Evolutionary conservation across 1,140 invertebrate genomes (phyloP).

Genomic region (Gonioctena quinquepunctata): DNA sequence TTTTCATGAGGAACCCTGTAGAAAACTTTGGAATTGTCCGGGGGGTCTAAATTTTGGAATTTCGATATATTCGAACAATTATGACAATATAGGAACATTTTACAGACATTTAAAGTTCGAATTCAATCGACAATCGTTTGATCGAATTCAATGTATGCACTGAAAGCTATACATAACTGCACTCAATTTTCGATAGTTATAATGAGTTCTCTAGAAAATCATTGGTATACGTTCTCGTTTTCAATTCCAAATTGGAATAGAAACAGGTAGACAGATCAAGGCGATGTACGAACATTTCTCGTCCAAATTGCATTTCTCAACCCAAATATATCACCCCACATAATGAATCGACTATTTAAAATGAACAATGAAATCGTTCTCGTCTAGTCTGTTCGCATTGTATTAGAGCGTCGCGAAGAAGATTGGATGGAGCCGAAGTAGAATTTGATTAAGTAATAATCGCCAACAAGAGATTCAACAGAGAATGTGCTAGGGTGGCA

Average conservation of each 20-base stretch:
- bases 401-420: not conserved
- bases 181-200: too few relatives aligned
- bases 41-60: too few relatives aligned
- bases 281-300: not conserved
- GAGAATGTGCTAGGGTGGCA: not conserved
- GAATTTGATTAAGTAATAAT: not conserved
- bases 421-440: not conserved
- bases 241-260: not conserved
- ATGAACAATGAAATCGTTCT: not conserved
- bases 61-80: too few relatives aligned
- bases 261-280: not conserved
- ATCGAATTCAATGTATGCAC: too few relatives aligned
- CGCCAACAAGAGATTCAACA: not conserved
- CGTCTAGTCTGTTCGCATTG: not conserved
- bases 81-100: too few relatives aligned
- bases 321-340: not conserved
- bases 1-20: too few relatives aligned
- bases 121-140: too few relatives aligned
- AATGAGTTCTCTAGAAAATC: too few relatives aligned
- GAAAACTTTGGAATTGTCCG: too few relatives aligned
- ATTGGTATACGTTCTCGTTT: too few relatives aligned
- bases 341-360: not conserved
- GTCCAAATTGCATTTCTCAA: not conserved
- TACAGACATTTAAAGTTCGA: too few relatives aligned
- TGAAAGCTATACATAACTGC: too few relatives aligned